Base-by-base conservation (phyloP, 1,140 invertebrate species). In the Drosophila malerkotliana region DNA sequence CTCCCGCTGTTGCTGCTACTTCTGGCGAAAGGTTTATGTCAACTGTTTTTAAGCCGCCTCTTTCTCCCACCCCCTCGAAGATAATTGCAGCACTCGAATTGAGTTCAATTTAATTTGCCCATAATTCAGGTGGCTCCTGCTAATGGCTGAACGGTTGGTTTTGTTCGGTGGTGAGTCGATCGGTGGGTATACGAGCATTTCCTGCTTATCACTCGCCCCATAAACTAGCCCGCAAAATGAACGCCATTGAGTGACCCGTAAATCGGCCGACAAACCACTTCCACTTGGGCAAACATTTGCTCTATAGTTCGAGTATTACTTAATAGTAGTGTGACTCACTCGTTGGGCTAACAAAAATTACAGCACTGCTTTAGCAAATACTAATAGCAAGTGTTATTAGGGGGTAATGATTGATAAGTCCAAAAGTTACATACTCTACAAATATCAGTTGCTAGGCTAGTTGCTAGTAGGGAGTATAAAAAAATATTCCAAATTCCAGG, bases 11-110 rank as follows among this genome's bases (percentile, higher is more conserved):
- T 37, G 34, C 34, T 34, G 32, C 32, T 21, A 21, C 21, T 37
- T 37, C 21, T 15, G 52, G 83, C 72, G 83, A 88, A 82, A 88
- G 84, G 83, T 88, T 88, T 83, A 88, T 88, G 79, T 88, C 83
- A 87, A 87, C 83, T 62, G 60, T 55, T 75, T 28, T 28, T 39
- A 14, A 15, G 49, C 37, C 8, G 14, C 21, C 14, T 39, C 41
- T 12, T 18, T 9, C 28, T 18, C 5, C 32, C 32, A n/a, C 15
- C 4, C 67, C 7, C 45, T 18, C 72, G 32, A 18, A 21, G 57
- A 69, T 73, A 79, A 84, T 77, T 80, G 76, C 44, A 47, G 15
- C 67, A 55, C 48, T 57, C 72, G 44, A 73, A 79, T 67, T 66
- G 59, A 51, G 63, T 72, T 63, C 72, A 62, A 71, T 71, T 71